phyloP scores from a whole-genome alignment of 2,113 vertebrate species.

The Epinephelus lanceolatus region DNA sequence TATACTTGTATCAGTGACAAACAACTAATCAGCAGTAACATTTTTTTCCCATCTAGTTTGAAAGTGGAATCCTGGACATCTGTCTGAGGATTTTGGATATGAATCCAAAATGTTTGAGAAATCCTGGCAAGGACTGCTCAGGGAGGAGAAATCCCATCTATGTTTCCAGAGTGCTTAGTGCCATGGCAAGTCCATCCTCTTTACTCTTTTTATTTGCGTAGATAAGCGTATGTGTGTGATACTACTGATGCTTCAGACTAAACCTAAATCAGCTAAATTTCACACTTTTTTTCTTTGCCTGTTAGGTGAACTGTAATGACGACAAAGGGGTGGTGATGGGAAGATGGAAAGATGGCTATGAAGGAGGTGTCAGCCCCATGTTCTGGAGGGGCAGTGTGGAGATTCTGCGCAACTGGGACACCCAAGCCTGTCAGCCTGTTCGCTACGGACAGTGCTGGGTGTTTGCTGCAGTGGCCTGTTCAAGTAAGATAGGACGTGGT shows the following conservation, averaged over 20 bases:
- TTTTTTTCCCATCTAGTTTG: slow-evolving; percentile 84
- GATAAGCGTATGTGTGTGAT: neutral
- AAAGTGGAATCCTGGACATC: slow-evolving; percentile 87
- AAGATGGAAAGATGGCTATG: slow-evolving; percentile 87
- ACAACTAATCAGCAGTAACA: neutral
- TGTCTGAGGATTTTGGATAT: slow-evolving; percentile 89
- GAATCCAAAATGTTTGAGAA: slow-evolving; percentile 89
- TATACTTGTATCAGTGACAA: neutral
- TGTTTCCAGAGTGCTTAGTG: slow-evolving; percentile 90
- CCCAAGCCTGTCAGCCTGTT: slow-evolving; percentile 86
- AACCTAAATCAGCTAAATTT: neutral
- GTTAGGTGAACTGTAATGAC: slow-evolving; percentile 93
- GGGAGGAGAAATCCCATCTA: slow-evolving; percentile 89
- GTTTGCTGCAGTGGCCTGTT: slow-evolving; percentile 94
- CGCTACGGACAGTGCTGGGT: slow-evolving; percentile 98
- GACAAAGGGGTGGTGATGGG: slow-evolving; percentile 91
- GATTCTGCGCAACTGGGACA: slow-evolving; percentile 90
- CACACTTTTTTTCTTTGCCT: neutral
- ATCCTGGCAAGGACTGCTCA: slow-evolving; percentile 86
- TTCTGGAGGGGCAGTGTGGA: slow-evolving; percentile 93
- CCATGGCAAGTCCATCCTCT: slow-evolving; percentile 86
- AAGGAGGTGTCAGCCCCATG: slow-evolving; percentile 89
- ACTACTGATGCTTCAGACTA: too few relatives aligned
- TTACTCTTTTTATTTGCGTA: neutral
- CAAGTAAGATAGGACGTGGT: slow-evolving; percentile 84